These are phyloP conservation scores for Alexandromys fortis DNA, from an alignment of 2,113 vertebrate genomes.

Conservation along the genomic window DNA sequence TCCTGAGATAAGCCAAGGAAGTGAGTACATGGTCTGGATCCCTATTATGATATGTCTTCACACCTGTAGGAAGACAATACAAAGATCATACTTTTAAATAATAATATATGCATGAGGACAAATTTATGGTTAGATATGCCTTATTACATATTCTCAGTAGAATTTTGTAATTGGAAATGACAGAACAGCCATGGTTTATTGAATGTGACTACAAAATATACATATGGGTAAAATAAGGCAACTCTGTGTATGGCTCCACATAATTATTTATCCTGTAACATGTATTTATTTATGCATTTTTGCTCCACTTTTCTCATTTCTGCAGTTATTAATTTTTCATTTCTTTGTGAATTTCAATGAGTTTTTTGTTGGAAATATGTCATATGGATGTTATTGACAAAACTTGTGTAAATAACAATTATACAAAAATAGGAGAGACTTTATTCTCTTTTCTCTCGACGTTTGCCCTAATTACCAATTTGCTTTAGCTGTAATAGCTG, in stretches of 20 bases:
- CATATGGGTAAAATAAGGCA: not conserved
- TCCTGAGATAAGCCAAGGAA: conserved; percentile 37
- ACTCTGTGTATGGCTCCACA: not conserved
- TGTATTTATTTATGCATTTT: not conserved
- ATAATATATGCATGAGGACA: not conserved
- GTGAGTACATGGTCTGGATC: not conserved
- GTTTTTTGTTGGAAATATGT: not conserved
- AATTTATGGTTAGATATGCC: not conserved
- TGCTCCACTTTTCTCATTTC: not conserved
- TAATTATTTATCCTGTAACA: not conserved
- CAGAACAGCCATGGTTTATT: not conserved
- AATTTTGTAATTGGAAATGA: not conserved
- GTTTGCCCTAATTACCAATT: not conserved
- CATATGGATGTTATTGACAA: not conserved
- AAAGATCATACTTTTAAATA: conserved; percentile 18
- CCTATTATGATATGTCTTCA: conserved; percentile 36
- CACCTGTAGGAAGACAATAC: conserved; percentile 47
- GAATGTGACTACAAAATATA: not conserved
- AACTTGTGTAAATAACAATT: not conserved
- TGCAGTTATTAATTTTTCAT: not conserved
- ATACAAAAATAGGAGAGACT: not conserved
- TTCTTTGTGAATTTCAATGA: not conserved
- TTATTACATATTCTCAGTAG: not conserved
- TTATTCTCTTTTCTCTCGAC: not conserved
- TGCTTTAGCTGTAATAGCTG: not conserved